Evolutionary conservation across 2,797 vertebrate genomes (phyloP).

Genomic region (Tadarida brasiliensis): DNA sequence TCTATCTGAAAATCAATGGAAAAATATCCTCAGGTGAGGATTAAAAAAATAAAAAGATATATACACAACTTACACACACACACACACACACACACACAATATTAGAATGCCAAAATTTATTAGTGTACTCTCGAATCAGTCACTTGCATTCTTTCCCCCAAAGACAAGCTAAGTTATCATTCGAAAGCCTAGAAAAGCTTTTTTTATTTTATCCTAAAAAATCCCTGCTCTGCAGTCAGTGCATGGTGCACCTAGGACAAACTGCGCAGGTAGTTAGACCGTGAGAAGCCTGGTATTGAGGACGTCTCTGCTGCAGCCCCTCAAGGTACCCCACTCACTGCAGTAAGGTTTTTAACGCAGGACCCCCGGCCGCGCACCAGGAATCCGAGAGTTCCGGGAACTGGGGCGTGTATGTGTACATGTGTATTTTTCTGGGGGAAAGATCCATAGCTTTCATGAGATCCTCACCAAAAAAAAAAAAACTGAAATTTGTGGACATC

Average conservation of each 20-base stretch:
- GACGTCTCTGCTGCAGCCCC: neutral
- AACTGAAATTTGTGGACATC: neutral
- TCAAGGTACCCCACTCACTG: neutral
- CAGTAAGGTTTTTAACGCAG: neutral
- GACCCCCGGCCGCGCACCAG: neutral
- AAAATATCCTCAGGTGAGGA: too few species aligned
- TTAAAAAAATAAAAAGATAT: too few species aligned
- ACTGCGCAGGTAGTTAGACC: neutral
- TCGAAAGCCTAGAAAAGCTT: neutral
- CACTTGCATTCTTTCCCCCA: neutral
- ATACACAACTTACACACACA: neutral
- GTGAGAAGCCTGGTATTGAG: neutral
- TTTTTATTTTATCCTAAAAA: neutral
- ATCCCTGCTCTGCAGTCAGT: neutral
- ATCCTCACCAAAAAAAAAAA: neutral
- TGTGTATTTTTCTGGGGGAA: neutral
- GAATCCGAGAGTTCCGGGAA: neutral
- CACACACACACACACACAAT: fast-evolving
- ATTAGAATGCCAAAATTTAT: neutral
- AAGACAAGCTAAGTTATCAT: neutral
- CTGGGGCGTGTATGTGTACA: neutral
- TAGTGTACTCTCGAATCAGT: neutral
- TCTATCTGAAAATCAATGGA: too few species aligned
- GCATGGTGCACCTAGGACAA: neutral
- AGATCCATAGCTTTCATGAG: neutral